phyloP scores from a whole-genome alignment of 2,113 vertebrate species.

The Asarcornis scutulata region DNA sequence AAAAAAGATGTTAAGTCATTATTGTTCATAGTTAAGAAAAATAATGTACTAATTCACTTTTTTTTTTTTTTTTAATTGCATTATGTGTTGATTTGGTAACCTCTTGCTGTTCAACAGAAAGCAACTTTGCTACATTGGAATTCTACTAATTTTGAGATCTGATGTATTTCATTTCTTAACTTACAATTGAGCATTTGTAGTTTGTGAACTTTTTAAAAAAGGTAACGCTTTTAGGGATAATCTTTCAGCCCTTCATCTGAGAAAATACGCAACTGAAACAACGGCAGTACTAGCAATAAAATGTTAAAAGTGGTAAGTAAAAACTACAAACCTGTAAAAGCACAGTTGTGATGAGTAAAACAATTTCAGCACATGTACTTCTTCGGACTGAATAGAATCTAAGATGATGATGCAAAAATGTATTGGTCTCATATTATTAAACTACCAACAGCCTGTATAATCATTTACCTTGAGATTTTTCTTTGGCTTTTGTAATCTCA shows the following conservation, averaged over 20 bases:
- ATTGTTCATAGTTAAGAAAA: not conserved
- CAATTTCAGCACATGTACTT: conserved; percentile 25
- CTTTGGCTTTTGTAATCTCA: conserved; percentile 66
- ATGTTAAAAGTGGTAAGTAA: conserved; percentile 63
- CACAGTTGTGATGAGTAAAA: conserved; percentile 1
- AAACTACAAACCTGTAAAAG: conserved; percentile 64
- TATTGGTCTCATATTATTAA: conserved; percentile 65
- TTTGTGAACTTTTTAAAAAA: conserved; percentile 47
- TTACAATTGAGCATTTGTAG: conserved; percentile 61
- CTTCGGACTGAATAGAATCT: not conserved
- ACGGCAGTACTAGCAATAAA: conserved; percentile 54
- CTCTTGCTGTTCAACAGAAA: conserved; percentile 68
- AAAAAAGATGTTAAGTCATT: not conserved
- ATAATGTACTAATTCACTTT: not conserved
- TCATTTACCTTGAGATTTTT: conserved; percentile 63
- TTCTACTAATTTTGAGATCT: conserved; percentile 69
- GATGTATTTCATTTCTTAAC: conserved; percentile 66
- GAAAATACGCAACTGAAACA: conserved; percentile 63
- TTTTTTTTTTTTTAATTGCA: conserved; percentile 44
- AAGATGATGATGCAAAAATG: conserved; percentile 58
- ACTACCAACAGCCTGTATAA: conserved; percentile 70
- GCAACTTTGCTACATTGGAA: conserved; percentile 58
- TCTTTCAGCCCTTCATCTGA: conserved; percentile 62
- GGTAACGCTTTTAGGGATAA: conserved; percentile 21
- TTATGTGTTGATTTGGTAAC: conserved; percentile 45